Base-by-base conservation (phyloP, 2,888 invertebrate genomes). In the Limnephilus marmoratus region DNA sequence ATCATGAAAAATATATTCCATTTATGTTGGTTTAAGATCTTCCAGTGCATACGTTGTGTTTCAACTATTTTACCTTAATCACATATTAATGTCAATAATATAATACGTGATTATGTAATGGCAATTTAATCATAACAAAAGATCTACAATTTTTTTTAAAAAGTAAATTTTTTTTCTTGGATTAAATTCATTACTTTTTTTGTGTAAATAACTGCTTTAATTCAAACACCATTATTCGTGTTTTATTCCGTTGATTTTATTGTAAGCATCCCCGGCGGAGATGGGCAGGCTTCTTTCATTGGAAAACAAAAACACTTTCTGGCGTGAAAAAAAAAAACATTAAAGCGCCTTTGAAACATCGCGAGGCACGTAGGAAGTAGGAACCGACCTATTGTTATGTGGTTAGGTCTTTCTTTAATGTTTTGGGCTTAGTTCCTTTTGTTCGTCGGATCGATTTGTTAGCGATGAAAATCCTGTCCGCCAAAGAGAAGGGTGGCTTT, bases 301-400 rank as follows among this genome's bases (percentile, higher is more conserved):
- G 18, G 87, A 87, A 37, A 87, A 87, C 49, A 87, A 68, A 87
- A 34, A 31, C 85, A 41, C 85, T 85, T 68, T 68, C 31, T 31
- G 87, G 87, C 68, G 87, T 53, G 87, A 68, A 87, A 87, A 87
- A 87, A 87, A 53, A 87, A 87, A 53, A 87, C 53, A 87, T 53
- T 68, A 87, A 87, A 53, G 68, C 29, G 29, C 34, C 87, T 87
- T 68, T 68, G 87, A 87, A 87, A 87, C 53, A 68, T n/a, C 53
- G 37, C 87, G 53, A 34, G 87, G 34, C 87, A 31, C 87, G 34
- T 68, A 31, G 68, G 24, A 68, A 68, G 34, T 68, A 31, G 68
- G 24, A 68, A 68, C 68, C 68, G 24, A 24, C 68, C 53, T 87
- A 87, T 87, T 87, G 87, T 87, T 87, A 53, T 53, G 53, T 87